Conservation (phyloP, 2,113 vertebrate species). For the Girardinichthys multiradiatus region DNA sequence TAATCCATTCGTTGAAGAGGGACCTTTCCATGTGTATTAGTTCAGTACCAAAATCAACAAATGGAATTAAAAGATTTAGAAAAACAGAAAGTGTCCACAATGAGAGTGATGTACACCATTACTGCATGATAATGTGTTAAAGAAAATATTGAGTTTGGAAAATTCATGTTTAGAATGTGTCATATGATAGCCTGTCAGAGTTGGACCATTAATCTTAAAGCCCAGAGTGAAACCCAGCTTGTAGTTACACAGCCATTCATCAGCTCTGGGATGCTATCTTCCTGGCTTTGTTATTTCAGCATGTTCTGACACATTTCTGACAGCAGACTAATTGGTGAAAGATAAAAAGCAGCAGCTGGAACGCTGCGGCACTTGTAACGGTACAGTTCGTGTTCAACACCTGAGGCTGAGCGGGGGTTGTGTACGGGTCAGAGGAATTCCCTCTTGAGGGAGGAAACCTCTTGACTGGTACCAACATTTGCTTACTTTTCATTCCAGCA, state of each 20-base stretch:
- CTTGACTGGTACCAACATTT: slow-evolving; percentile 50
- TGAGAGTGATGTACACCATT: not conserved
- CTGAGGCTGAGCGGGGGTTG: slow-evolving; percentile 23
- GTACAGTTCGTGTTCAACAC: not conserved
- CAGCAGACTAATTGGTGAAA: slow-evolving; percentile 26
- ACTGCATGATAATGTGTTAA: not conserved
- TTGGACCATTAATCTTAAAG: slow-evolving; percentile 23
- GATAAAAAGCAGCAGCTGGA: slow-evolving; percentile 8
- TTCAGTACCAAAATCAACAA: no score
- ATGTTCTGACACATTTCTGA: slow-evolving; percentile 39
- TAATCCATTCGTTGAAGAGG: no score
- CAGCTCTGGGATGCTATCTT: slow-evolving; percentile 24
- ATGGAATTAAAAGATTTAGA: no score
- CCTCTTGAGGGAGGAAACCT: slow-evolving; percentile 50
- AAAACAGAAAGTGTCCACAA: not conserved
- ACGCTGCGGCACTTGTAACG: not conserved
- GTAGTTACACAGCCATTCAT: slow-evolving; percentile 36
- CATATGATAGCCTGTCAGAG: not conserved
- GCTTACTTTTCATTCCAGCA: slow-evolving; percentile 44
- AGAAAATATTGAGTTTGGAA: slow-evolving; percentile 21
- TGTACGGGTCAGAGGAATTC: slow-evolving; percentile 60
- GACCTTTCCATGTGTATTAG: no score
- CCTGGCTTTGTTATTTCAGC: slow-evolving; percentile 58
- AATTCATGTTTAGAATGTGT: not conserved
- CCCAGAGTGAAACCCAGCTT: slow-evolving; percentile 10